Evolutionary conservation across 2,797 vertebrate genomes (phyloP).

Genomic region (Calcarius lapponicus): DNA sequence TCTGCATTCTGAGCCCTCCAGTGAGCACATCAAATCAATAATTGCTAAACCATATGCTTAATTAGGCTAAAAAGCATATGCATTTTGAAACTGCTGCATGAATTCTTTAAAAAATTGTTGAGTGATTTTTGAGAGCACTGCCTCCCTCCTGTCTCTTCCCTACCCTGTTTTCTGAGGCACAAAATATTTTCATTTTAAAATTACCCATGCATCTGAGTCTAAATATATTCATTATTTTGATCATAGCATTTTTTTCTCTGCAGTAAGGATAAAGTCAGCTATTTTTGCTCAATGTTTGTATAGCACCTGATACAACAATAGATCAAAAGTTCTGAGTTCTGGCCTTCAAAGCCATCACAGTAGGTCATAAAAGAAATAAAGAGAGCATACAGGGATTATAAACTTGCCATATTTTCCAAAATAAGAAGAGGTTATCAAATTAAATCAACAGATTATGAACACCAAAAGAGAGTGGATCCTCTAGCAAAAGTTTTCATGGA

Average conservation of each 20-base stretch:
- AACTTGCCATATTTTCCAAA: neutral
- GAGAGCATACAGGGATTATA: neutral
- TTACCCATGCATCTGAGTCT: neutral
- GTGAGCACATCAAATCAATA: constrained; percentile 54
- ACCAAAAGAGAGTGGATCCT: neutral
- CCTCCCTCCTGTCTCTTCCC: neutral
- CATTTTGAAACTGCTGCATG: constrained; percentile 15
- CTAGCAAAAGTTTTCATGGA: neutral
- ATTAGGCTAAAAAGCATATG: constrained; percentile 28
- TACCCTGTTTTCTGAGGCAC: neutral
- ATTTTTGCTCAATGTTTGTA: neutral
- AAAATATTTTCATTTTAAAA: neutral
- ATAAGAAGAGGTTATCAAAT: neutral
- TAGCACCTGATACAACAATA: neutral
- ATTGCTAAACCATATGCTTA: constrained; percentile 54
- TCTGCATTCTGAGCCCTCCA: neutral
- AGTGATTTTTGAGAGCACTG: neutral
- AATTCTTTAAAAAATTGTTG: constrained; percentile 25
- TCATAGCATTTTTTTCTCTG: neutral
- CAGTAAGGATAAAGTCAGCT: neutral
- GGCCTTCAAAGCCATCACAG: neutral
- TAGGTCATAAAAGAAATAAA: neutral
- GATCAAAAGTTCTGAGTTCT: neutral
- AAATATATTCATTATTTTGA: neutral
- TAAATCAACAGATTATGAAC: neutral